Conservation (phyloP, 2,113 vertebrate species). For the Corythornis cristatus region DNA sequence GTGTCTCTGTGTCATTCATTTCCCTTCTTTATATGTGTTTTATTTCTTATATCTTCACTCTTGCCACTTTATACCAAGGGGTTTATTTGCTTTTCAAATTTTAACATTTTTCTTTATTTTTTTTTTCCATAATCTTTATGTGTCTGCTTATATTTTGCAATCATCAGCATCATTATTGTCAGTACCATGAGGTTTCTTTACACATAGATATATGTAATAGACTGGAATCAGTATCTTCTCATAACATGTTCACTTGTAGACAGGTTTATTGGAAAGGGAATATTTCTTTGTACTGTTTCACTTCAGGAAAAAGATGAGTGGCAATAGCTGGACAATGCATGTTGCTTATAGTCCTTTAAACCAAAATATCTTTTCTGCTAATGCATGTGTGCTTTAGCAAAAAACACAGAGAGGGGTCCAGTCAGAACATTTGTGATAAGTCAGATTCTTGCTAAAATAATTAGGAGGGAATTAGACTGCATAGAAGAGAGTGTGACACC, state of each 20-base stretch:
- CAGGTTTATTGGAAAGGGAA: not conserved
- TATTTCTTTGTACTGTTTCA: not conserved
- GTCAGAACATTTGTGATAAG: not conserved
- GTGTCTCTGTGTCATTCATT: not conserved
- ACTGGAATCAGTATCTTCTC: not conserved
- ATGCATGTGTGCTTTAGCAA: not conserved
- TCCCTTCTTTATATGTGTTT: not conserved
- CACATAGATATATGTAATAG: not conserved
- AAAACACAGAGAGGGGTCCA: not conserved
- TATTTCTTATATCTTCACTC: not conserved
- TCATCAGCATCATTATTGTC: not conserved
- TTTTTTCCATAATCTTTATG: not conserved
- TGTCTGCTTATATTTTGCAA: not conserved
- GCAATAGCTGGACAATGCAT: not conserved
- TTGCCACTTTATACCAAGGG: fast-evolving
- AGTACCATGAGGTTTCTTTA: not conserved
- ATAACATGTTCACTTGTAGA: not conserved
- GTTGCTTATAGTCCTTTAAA: not conserved
- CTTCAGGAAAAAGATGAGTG: not conserved
- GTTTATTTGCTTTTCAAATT: not conserved
- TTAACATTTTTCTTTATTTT: not conserved
- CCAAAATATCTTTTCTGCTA: not conserved
- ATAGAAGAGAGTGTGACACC: not conserved
- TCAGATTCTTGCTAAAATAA: not conserved
- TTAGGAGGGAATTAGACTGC: not conserved